Base-by-base conservation (phyloP, 2,888 invertebrate genomes). In the Lissocephala sabroskyi region DNA sequence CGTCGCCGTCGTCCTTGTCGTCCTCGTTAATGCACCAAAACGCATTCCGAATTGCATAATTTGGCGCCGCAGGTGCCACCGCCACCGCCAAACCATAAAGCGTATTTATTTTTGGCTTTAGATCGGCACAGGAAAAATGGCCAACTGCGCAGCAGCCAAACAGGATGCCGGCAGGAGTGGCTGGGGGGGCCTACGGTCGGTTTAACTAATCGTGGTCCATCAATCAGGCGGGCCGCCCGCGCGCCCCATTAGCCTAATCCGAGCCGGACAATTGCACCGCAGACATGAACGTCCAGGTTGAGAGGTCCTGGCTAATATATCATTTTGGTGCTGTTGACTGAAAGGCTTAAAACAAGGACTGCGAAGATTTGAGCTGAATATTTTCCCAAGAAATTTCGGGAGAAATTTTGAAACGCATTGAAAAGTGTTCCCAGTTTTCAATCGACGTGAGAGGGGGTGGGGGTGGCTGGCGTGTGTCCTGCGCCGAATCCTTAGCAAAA, bases 201-300 rank as follows among this genome's bases (percentile, higher is more conserved):
- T 41, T 59, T 75, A 73, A 70, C 75, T 75, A 70, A 70, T 70
- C 75, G 64, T 51, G n/a, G 71, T 49, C 65, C 68, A 70, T 70
- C 68, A 70, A 70, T 70, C 68, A 70, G 68, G 23, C 29, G 49
- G 23, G 54, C 41, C 40, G 64, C 49, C 57, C 71, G 67, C 56
- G 64, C 75, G 71, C 75, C 75, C 75, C 68, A 70, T 70, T 70
- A 70, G 65, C 56, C 67, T 68, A 68, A 68, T 68, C 63, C 23
- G 23, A 23, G 7, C 23, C 23, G 67, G 58, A 55, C 64, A 70
- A 66, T 74, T 62, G 71, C 56, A 71, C 66, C 52, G 45, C 41
- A 32, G 23, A 43, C 47, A 42, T 29, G 40, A 35, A 45, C 45
- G 32, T 14, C n/a, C 19, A 26, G 14, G 26, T 36, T 18, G 19